A percentile compares a stretch with the other conserved stretches of the same genome.
phyloP scores from a whole-genome alignment of 2,888 invertebrate species.

The Sinodicranocentrus sp. region DNA sequence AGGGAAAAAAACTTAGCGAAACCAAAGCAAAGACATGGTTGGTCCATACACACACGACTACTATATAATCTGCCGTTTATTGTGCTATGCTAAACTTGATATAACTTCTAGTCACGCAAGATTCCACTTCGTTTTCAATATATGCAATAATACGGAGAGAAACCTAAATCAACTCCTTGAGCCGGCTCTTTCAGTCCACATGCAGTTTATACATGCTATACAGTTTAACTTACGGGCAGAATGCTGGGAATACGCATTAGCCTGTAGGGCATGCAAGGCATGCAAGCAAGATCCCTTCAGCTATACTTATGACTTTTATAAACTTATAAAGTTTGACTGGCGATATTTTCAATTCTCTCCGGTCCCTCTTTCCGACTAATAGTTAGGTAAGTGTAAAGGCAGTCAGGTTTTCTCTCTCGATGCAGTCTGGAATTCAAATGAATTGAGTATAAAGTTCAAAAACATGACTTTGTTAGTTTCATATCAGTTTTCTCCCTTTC shows the following conservation, averaged over 20 bases:
- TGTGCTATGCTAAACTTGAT: conserved; percentile 59
- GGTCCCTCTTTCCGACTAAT: conserved; percentile 8
- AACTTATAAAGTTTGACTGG: background rate
- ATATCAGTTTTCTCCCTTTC: background rate
- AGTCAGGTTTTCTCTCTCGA: conserved; percentile 22
- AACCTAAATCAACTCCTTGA: conserved; percentile 34
- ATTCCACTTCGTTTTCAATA: conserved; percentile 74
- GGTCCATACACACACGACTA: conserved; percentile 22
- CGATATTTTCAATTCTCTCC: background rate
- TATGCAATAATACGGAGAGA: conserved; percentile 59
- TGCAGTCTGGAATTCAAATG: conserved; percentile 25
- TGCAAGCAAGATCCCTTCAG: conserved; percentile 31
- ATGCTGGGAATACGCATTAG: conserved; percentile 13
- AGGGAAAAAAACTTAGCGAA: conserved; percentile 5
- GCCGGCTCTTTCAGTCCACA: background rate
- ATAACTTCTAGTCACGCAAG: conserved; percentile 73
- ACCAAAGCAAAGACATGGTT: conserved; percentile 34
- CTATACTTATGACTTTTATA: background rate
- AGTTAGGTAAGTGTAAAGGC: background rate
- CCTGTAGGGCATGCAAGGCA: conserved; percentile 37
- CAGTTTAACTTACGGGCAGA: background rate
- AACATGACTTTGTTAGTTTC: conserved; percentile 24
- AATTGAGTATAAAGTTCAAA: conserved; percentile 23
- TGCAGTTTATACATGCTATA: conserved; percentile 41
- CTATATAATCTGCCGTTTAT: conserved; percentile 21